phyloP scores from a whole-genome alignment of 37 sponge, comb jelly and placozoan genomes.

The Eunapius fragilis region DNA sequence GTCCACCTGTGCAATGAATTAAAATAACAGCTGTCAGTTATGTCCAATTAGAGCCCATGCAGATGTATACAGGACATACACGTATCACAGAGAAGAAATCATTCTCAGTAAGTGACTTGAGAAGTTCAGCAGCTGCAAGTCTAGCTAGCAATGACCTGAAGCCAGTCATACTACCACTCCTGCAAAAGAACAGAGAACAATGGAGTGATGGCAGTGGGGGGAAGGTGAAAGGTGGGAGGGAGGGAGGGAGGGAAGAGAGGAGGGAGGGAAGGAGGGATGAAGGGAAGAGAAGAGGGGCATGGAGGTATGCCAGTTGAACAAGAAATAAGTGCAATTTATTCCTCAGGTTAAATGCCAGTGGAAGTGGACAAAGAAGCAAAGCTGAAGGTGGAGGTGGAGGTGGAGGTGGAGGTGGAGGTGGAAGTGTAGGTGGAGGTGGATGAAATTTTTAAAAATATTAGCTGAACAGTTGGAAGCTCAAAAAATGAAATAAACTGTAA shows the following conservation, averaged over 20 bases:
- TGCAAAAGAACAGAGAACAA: not conserved
- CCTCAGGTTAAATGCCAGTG: too few relatives aligned
- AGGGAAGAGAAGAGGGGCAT: not conserved
- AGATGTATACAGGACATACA: not conserved
- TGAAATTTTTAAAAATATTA: not conserved
- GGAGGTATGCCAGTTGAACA: too few relatives aligned
- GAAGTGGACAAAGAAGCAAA: not conserved
- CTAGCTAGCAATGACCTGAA: constrained; percentile 34
- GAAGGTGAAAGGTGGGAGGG: not conserved
- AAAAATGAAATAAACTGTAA: not conserved
- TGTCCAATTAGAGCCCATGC: not conserved
- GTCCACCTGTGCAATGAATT: not conserved
- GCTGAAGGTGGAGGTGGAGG: not conserved
- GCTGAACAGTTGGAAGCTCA: not conserved
- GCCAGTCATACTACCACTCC: constrained; percentile 58
- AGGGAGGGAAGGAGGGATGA: not conserved
- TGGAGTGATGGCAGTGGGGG: not conserved
- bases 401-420: not conserved
- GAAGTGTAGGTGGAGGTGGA: not conserved
- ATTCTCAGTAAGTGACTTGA: constrained; percentile 32
- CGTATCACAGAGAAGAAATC: constrained; percentile 51
- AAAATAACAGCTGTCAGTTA: not conserved
- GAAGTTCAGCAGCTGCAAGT: constrained; percentile 8
- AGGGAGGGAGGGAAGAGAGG: not conserved
- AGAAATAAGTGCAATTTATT: too few relatives aligned